A percentile compares a stretch with the other conserved stretches of the same genome.
Evolutionary conservation across 1,140 invertebrate genomes (phyloP).

Genomic region (Lithobius niger): DNA sequence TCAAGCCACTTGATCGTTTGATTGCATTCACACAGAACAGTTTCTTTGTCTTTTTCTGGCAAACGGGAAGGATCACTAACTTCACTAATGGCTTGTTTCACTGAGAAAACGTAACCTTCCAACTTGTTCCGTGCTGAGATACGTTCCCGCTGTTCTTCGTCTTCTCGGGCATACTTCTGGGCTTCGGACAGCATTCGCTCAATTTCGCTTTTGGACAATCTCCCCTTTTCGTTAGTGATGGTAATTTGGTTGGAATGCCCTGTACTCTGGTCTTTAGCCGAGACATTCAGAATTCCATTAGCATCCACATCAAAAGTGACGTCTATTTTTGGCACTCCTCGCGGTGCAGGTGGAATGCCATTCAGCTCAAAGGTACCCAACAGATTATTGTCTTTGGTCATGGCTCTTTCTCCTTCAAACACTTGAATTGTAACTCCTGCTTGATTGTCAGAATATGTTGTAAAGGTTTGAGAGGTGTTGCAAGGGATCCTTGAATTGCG

Average conservation of each 20-base stretch:
- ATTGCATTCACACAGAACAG: slow-evolving; percentile 76
- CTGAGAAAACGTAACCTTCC: slow-evolving; percentile 51
- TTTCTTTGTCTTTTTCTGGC: slow-evolving; percentile 41
- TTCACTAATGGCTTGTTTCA: slow-evolving; percentile 43
- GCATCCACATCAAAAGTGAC: slow-evolving; percentile 36
- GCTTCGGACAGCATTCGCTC: slow-evolving; percentile 49
- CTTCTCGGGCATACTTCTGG: slow-evolving; percentile 83
- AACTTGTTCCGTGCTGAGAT: slow-evolving; percentile 50
- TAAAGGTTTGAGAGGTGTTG: slow-evolving; percentile 49
- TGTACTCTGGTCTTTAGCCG: slow-evolving; percentile 46
- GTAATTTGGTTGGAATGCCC: slow-evolving; percentile 47
- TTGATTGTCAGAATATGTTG: slow-evolving; percentile 56
- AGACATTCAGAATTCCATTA: slow-evolving; percentile 37
- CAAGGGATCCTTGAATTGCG: slow-evolving; percentile 51
- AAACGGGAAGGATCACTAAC: too few species aligned
- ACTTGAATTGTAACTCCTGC: slow-evolving; percentile 55
- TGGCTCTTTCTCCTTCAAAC: slow-evolving; percentile 83
- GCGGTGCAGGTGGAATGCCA: slow-evolving; percentile 84
- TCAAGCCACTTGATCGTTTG: slow-evolving; percentile 92
- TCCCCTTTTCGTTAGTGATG: slow-evolving; percentile 51
- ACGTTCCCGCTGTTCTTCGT: slow-evolving; percentile 69
- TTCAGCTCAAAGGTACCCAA: slow-evolving; percentile 88
- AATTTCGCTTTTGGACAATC: slow-evolving; percentile 45
- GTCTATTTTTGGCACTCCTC: slow-evolving; percentile 43
- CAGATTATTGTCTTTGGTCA: slow-evolving; percentile 85